Conservation (phyloP, 2,113 vertebrate genomes). For the Aramus guarauna region DNA sequence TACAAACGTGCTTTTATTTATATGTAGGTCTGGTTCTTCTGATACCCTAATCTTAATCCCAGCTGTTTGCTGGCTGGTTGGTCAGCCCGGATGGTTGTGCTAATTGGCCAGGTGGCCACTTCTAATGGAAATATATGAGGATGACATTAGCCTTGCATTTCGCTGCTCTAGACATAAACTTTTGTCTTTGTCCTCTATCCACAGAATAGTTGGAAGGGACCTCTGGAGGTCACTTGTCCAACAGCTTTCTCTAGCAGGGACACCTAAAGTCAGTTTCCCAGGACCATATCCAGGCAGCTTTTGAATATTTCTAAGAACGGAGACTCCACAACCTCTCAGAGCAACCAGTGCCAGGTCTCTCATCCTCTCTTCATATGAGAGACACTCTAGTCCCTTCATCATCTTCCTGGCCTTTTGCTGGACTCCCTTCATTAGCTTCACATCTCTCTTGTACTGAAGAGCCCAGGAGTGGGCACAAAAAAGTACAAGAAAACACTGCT, state of each 20-base stretch:
- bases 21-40: not conserved
- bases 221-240: not conserved
- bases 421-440: not conserved
- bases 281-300: not conserved
- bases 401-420: not conserved
- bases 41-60: not conserved
- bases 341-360: not conserved
- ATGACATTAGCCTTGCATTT: not conserved
- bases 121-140: not conserved
- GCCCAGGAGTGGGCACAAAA: not conserved
- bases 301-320: not conserved
- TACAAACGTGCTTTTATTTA: not conserved
- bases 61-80: not conserved
- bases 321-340: not conserved
- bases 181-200: not conserved
- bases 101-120: not conserved
- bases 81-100: not conserved
- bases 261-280: too few species aligned
- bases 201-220: not conserved
- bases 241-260: not conserved
- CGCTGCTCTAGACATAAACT: not conserved
- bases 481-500: not conserved
- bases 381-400: not conserved
- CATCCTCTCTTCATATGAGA: accelerated
- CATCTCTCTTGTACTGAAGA: accelerated